Conservation (phyloP, 92 coral and sea anemone species). For the Porites cylindrica region DNA sequence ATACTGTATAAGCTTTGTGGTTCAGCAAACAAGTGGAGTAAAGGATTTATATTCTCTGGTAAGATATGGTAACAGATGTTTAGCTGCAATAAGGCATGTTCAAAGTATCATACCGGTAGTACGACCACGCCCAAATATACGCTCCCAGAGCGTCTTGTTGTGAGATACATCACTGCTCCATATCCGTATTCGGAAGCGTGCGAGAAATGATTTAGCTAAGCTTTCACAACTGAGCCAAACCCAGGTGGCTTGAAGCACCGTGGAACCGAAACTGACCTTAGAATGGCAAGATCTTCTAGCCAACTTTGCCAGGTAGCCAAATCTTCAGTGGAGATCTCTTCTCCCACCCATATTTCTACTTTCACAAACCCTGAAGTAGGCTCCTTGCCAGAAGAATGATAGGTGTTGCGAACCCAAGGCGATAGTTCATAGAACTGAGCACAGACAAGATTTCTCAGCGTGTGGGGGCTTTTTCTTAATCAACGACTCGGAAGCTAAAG, state of each 20-base stretch:
- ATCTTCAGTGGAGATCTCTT: neutral
- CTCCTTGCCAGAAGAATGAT: conserved; percentile 22
- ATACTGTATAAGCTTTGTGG: no score
- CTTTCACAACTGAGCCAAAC: neutral
- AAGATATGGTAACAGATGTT: no score
- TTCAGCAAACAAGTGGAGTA: no score
- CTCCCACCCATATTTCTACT: conserved; percentile 42
- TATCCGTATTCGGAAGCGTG: conserved; percentile 18
- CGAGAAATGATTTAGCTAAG: conserved; percentile 29
- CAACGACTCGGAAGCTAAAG: neutral
- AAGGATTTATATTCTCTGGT: no score
- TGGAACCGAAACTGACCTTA: neutral
- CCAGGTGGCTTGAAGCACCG: conserved; percentile 18
- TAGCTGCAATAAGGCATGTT: no score
- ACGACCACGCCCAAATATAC: no score
- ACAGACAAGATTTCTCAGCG: conserved; percentile 42
- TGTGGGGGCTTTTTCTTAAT: conserved; percentile 13
- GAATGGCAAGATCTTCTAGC: conserved; percentile 23
- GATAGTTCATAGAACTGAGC: conserved; percentile 42
- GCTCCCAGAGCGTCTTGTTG: no score
- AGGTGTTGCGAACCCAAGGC: conserved; percentile 26
- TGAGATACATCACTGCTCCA: conserved; percentile 22
- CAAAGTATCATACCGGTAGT: no score
- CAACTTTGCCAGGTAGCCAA: conserved; percentile 1
- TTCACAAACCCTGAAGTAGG: conserved; percentile 27